phyloP scores from a whole-genome alignment of 2,888 invertebrate genomes.

The Agonopterix subpropinquella region DNA sequence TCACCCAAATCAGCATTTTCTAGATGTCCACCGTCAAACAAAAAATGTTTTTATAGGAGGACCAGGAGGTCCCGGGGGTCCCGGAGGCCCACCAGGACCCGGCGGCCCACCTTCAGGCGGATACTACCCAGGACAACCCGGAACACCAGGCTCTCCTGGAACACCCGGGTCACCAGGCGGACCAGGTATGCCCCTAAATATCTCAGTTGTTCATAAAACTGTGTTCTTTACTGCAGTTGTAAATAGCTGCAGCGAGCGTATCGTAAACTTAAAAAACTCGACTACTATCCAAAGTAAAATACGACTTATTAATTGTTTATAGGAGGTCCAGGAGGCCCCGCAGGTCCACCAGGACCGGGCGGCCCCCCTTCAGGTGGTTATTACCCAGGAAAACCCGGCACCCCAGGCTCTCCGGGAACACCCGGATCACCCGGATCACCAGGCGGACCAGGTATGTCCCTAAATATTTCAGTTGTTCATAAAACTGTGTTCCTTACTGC shows the following conservation, averaged over 20 bases:
- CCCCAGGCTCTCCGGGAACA: conserved; percentile 34
- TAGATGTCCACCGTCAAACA: no score
- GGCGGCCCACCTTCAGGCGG: conserved; percentile 12
- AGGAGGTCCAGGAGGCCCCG: conserved; percentile 14
- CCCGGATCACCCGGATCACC: conserved; percentile 29
- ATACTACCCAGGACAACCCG: conserved; percentile 18
- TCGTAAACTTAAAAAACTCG: conserved; percentile 12
- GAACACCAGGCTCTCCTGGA: conserved; percentile 38
- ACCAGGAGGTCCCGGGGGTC: conserved; percentile 21
- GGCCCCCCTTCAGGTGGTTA: conserved; percentile 13
- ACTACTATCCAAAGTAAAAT: no score
- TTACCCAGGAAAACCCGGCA: conserved; percentile 23
- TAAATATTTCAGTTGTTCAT: background rate
- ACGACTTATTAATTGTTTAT: conserved; percentile 10
- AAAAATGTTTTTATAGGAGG: conserved; percentile 14
- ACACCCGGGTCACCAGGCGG: conserved; percentile 30
- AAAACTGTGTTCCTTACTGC: no score
- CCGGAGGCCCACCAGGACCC: background rate
- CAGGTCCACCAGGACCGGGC: background rate
- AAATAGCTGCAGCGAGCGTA: conserved; percentile 17
- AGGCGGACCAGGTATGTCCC: conserved; percentile 18
- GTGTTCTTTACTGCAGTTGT: no score
- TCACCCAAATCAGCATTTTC: no score
- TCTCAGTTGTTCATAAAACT: no score
- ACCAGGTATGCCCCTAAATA: conserved; percentile 16